Evolutionary conservation across 2,888 invertebrate species (phyloP).

Genomic region (Andrena dorsata): DNA sequence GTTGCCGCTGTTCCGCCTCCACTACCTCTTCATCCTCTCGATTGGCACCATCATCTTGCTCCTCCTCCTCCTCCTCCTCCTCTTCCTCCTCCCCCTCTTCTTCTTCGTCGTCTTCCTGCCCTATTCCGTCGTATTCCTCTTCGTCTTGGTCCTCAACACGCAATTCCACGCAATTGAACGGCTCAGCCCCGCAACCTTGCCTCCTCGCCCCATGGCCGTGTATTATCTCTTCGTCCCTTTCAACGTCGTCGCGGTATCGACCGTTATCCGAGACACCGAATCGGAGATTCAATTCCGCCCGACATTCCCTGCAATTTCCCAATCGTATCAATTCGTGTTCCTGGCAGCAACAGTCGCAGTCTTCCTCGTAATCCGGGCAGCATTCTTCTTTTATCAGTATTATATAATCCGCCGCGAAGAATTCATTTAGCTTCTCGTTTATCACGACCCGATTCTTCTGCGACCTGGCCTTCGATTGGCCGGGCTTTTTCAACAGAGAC

Average conservation of each 20-base stretch:
- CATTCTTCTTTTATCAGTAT: conserved; percentile 96
- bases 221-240: conserved; percentile 65
- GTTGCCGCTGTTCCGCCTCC: conserved; percentile 2
- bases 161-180: conserved; percentile 67
- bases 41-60: conserved; percentile 34
- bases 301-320: conserved; percentile 86
- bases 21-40: conserved; percentile 37
- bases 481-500: conserved; percentile 92
- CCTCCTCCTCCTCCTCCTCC: conserved; percentile 61
- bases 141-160: conserved; percentile 68
- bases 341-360: conserved; percentile 90
- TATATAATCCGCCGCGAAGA: conserved; percentile 96
- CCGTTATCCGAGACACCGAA: conserved; percentile 80
- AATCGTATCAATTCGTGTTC: conserved; percentile 89
- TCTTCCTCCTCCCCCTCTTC: conserved; percentile 69
- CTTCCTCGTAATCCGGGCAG: conserved; percentile 92
- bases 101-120: conserved; percentile 67
- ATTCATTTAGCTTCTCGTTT: conserved; percentile 95
- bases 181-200: conserved; percentile 27
- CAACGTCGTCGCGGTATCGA: conserved; percentile 66
- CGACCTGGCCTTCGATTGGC: conserved; percentile 87
- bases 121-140: conserved; percentile 72
- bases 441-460: conserved; percentile 94
- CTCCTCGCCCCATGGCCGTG: conserved; percentile 26
- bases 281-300: conserved; percentile 82